A percentile compares a stretch with the other conserved stretches of the same genome.
phyloP scores from a whole-genome alignment of 2,888 invertebrate genomes.

The Lacanobia wlatinum region DNA sequence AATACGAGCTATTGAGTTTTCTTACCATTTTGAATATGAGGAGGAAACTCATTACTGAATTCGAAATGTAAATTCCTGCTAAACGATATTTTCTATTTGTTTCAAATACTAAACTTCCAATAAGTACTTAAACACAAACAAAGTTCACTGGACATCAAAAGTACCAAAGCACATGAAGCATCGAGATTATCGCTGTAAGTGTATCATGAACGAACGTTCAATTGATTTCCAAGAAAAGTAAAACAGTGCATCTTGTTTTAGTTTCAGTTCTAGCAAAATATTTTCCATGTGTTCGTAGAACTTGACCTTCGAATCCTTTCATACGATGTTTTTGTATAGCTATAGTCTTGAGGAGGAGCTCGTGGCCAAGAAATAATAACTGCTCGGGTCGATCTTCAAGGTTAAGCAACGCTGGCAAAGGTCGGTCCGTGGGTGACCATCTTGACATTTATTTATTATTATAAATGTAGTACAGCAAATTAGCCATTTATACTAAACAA shows the following conservation, averaged over 20 bases:
- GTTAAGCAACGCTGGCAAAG: too few species aligned
- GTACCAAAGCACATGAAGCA: conserved; percentile 51
- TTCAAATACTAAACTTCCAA: neutral
- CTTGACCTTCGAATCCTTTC: conserved; percentile 76
- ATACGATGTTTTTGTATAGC: conserved; percentile 5
- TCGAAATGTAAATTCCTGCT: neutral
- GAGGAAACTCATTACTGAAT: neutral
- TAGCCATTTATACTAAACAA: too few species aligned
- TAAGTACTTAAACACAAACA: conserved; percentile 8
- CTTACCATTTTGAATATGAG: neutral
- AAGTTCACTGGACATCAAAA: conserved; percentile 39
- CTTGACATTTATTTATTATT: too few species aligned
- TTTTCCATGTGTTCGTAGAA: conserved; percentile 74
- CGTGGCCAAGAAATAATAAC: too few species aligned
- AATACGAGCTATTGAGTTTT: neutral
- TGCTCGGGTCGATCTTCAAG: too few species aligned
- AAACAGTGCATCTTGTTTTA: conserved; percentile 77
- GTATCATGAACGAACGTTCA: conserved; percentile 56
- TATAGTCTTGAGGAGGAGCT: neutral
- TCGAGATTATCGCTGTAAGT: conserved; percentile 49
- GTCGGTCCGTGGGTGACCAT: too few species aligned
- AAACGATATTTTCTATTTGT: conserved; percentile 3
- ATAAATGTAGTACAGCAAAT: too few species aligned
- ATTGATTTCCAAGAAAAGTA: conserved; percentile 73
- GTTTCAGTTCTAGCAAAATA: conserved; percentile 69